Conservation (phyloP, 2,888 invertebrate genomes). For the Margaritifera margaritifera region DNA sequence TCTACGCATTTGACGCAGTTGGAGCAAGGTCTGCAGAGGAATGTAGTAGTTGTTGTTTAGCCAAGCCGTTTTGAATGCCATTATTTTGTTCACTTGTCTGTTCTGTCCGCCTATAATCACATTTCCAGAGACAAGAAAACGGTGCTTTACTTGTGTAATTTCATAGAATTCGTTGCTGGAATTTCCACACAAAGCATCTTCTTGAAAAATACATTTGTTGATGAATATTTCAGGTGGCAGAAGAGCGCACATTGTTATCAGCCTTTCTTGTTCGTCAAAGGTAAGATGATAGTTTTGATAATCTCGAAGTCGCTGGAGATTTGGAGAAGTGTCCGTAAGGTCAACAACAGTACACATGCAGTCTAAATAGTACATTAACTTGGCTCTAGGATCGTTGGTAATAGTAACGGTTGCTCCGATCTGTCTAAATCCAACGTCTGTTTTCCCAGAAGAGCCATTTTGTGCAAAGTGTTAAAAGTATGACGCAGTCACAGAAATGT, state of each 20-base stretch:
- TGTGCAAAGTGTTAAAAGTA: too few species aligned
- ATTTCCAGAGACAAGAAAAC: slow-evolving; percentile 26
- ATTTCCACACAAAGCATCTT: slow-evolving; percentile 24
- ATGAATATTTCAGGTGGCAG: slow-evolving; percentile 25
- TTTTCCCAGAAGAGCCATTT: too few species aligned
- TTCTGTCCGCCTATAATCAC: slow-evolving; percentile 31
- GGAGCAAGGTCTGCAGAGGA: slow-evolving; percentile 20
- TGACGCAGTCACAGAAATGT: too few species aligned
- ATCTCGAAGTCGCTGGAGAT: slow-evolving; percentile 4
- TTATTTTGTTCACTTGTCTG: slow-evolving; percentile 28
- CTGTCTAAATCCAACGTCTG: too few species aligned
- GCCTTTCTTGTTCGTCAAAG: slow-evolving; percentile 17
- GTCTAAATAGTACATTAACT: too few species aligned
- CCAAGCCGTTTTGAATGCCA: slow-evolving; percentile 36
- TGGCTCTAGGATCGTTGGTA: too few species aligned
- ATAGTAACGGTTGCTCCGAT: too few species aligned
- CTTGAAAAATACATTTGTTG: slow-evolving; percentile 34
- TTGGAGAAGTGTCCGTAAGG: too few species aligned
- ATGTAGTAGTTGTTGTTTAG: slow-evolving; percentile 16
- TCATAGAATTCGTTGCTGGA: slow-evolving; percentile 28
- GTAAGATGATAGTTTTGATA: slow-evolving; percentile 26
- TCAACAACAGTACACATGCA: too few species aligned
- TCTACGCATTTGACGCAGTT: too few species aligned
- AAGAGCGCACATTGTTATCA: slow-evolving; percentile 21
- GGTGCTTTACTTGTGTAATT: slow-evolving; percentile 20